phyloP scores from a whole-genome alignment of 2,113 vertebrate species.

The Garra rufa region DNA sequence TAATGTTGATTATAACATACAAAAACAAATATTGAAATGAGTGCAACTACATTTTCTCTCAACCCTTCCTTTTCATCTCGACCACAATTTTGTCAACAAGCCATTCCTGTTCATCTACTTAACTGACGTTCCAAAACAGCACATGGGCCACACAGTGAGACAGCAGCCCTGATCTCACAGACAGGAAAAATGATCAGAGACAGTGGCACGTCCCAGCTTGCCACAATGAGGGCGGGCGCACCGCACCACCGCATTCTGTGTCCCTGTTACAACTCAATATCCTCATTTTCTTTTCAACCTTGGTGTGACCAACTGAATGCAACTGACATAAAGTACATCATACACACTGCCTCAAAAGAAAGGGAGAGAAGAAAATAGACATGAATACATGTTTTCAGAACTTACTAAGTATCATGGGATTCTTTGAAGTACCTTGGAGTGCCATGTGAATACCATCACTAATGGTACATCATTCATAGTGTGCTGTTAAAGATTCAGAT shows the following conservation, averaged over 20 bases:
- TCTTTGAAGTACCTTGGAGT: neutral
- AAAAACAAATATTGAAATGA: slow-evolving; percentile 43
- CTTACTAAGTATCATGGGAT: neutral
- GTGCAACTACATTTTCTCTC: slow-evolving; percentile 13
- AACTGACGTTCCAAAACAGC: slow-evolving; percentile 58
- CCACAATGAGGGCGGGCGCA: slow-evolving; percentile 15
- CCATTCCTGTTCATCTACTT: slow-evolving; percentile 57
- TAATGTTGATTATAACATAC: slow-evolving; percentile 13
- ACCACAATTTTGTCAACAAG: slow-evolving; percentile 39
- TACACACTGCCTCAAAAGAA: neutral
- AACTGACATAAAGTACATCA: neutral
- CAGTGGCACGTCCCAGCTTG: slow-evolving; percentile 61
- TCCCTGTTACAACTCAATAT: neutral
- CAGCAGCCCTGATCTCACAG: slow-evolving; percentile 59
- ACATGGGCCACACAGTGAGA: slow-evolving; percentile 71
- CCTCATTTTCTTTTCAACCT: neutral
- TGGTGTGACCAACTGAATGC: neutral
- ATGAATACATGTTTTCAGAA: neutral
- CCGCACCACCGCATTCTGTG: neutral
- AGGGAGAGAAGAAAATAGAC: neutral
- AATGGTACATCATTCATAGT: neutral
- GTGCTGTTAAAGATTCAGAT: neutral
- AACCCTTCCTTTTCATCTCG: slow-evolving; percentile 46
- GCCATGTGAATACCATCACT: neutral
- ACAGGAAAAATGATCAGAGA: slow-evolving; percentile 57